Evolutionary conservation across 2,888 invertebrate species (phyloP), one percentile per base, ranked within the genome.

Genomic region (Drosophila helvetica): DNA sequence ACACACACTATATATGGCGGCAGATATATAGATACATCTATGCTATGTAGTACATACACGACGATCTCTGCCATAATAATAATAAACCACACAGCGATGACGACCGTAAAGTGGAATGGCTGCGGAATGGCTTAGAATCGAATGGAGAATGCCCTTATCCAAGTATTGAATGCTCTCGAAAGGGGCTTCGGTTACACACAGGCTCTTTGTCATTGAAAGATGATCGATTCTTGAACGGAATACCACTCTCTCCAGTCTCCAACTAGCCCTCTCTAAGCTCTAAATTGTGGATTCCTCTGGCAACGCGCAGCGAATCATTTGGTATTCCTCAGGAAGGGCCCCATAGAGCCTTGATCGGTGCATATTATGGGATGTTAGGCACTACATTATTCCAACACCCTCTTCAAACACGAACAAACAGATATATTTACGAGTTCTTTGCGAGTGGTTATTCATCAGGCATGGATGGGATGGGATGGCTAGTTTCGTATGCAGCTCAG

Each of bases 401-500:
- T 60, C 61, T 42, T 59, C 56, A 52, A n/a, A 38, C 38, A 38
- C 38, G 38, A 38, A 38, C 38, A 38, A 38, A 55, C 56, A 45
- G 66, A 55, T 74, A 53, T 22, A 67, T 56, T 55, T 52, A 33
- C 33, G 68, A 47, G 38, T 17, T 30, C 30, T 30, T 67, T 22
- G 5, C 22, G 22, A 5, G 70, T 73, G 38, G 46, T 48, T 74
- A 55, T 46, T 74, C 74, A 74, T 65, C 74, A 58, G 42, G 47
- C 57, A 45, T 46, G 22, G 22, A 22, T 22, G 19, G 19, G 19
- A 19, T 19, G 22, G 22, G 22, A 22, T 22, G 47, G 75, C 80
- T 87, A 78, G 82, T 89, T 88, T 72, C 69, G 89, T 87, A 85
- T 85, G 79, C 85, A 87, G 66, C 88, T 85, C 85, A 85, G 88